Conservation (phyloP, 2,888 invertebrate species). For the Cephus pygmeus region DNA sequence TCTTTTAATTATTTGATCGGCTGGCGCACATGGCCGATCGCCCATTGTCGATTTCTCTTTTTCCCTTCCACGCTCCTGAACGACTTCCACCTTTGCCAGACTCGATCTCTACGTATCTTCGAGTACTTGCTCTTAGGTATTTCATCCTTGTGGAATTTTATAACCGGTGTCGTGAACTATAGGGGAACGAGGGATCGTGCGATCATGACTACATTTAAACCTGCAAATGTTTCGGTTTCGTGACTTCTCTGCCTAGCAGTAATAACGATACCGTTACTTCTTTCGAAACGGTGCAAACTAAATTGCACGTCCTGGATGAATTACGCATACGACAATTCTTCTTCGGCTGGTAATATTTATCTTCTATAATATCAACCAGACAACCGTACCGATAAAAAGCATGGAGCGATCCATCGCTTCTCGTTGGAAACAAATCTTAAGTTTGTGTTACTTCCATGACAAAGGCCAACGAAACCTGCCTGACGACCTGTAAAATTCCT, state of each 20-base stretch:
- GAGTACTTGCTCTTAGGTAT: not conserved
- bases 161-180: not conserved
- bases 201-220: not conserved
- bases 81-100: constrained; percentile 45
- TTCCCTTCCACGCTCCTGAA: constrained; percentile 43
- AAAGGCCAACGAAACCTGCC: constrained; percentile 59
- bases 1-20: constrained; percentile 9
- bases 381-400: not conserved
- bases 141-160: not conserved
- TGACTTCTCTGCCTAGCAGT: constrained; percentile 35
- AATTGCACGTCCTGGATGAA: constrained; percentile 45
- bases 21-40: constrained; percentile 9
- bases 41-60: constrained; percentile 45
- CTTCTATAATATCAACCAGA: not conserved
- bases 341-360: not conserved
- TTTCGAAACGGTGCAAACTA: constrained; percentile 47
- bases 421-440: constrained; percentile 5
- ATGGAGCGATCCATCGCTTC: not conserved
- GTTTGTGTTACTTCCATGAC: constrained; percentile 43
- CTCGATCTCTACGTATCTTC: not conserved
- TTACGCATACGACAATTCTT: constrained; percentile 24
- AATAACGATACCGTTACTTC: constrained; percentile 49
- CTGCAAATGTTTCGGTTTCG: constrained; percentile 43
- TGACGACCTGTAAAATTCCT: constrained; percentile 62
- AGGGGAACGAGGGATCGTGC: not conserved